Percentiles rank a stretch among this genome's conserved stretches.
Conservation (phyloP, 2,888 invertebrate species). For the Sarcophaga rosellei region DNA sequence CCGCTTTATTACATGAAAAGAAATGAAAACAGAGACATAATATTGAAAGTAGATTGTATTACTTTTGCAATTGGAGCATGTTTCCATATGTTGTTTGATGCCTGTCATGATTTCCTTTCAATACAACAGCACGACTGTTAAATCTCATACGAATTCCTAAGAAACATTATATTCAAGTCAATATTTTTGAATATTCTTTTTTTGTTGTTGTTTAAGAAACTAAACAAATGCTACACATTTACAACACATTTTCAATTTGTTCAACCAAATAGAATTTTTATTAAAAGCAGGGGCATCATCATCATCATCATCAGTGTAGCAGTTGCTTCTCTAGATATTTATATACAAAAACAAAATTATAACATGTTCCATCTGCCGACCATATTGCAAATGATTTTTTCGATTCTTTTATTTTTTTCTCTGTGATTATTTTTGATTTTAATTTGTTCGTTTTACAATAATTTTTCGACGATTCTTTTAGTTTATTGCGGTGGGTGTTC, state of each 20-base stretch:
- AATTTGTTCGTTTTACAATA: not conserved
- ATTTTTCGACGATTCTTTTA: not conserved
- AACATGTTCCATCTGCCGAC: conserved; percentile 61
- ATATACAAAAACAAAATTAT: conserved; percentile 18
- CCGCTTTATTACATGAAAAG: not conserved
- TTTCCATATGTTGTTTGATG: conserved; percentile 41
- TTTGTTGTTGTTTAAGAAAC: not conserved
- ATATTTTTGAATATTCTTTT: not conserved
- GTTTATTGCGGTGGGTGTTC: not conserved
- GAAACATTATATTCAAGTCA: conserved; percentile 1
- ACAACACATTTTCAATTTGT: conserved; percentile 20
- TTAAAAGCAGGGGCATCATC: conserved; percentile 12
- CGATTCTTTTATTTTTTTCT: conserved; percentile 3
- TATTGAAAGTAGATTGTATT: conserved; percentile 44
- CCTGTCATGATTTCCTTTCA: conserved; percentile 31
- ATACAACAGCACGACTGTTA: not conserved
- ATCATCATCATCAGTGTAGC: too few species aligned
- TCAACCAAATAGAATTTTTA: conserved; percentile 20
- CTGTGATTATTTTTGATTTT: not conserved
- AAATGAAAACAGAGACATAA: not conserved
- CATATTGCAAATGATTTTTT: conserved; percentile 57
- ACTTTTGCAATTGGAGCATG: conserved; percentile 42
- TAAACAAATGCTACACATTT: conserved; percentile 40
- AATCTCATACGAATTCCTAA: conserved; percentile 7
- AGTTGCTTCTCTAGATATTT: not conserved